phyloP scores from a whole-genome alignment of 2,113 vertebrate genomes.

The Actinemys pallida region DNA sequence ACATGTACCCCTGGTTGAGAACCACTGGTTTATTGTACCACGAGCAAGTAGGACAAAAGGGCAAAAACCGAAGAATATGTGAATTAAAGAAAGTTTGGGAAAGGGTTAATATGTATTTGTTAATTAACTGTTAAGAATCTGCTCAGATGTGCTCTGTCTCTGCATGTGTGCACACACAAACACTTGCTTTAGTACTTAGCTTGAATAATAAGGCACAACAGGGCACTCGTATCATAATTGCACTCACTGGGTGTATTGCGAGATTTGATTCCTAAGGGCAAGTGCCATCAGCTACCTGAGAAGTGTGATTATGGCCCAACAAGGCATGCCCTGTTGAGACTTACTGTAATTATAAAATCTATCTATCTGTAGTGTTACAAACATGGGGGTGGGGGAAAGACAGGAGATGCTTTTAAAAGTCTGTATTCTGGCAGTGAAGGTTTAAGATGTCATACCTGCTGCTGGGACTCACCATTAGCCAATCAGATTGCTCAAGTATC shows the following conservation, averaged over 20 bases:
- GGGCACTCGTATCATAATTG: slow-evolving; percentile 74
- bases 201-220: slow-evolving; percentile 77
- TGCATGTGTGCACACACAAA: slow-evolving; percentile 69
- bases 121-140: slow-evolving; percentile 70
- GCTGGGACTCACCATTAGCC: slow-evolving; percentile 64
- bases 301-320: slow-evolving; percentile 76
- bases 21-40: not conserved
- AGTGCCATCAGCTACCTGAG: slow-evolving; percentile 73
- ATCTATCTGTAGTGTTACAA: slow-evolving; percentile 49
- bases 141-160: slow-evolving; percentile 69
- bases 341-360: slow-evolving; percentile 74
- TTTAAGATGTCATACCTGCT: slow-evolving; percentile 74
- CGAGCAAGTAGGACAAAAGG: not conserved
- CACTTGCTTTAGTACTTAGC: slow-evolving; percentile 63
- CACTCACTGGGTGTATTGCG: slow-evolving; percentile 57
- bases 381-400: slow-evolving; percentile 7
- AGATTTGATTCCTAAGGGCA: slow-evolving; percentile 48
- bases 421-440: slow-evolving; percentile 41
- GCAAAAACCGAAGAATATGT: slow-evolving; percentile 25
- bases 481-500: slow-evolving; percentile 71
- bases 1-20: no score
- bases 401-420: slow-evolving; percentile 61
- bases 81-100: slow-evolving; percentile 21
- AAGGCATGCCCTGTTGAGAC: slow-evolving; percentile 76
- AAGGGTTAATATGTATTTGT: slow-evolving; percentile 60